These are phyloP conservation scores for Cheirogaleus major DNA, from an alignment of 2,797 vertebrate species.

Conservation along the genomic window DNA sequence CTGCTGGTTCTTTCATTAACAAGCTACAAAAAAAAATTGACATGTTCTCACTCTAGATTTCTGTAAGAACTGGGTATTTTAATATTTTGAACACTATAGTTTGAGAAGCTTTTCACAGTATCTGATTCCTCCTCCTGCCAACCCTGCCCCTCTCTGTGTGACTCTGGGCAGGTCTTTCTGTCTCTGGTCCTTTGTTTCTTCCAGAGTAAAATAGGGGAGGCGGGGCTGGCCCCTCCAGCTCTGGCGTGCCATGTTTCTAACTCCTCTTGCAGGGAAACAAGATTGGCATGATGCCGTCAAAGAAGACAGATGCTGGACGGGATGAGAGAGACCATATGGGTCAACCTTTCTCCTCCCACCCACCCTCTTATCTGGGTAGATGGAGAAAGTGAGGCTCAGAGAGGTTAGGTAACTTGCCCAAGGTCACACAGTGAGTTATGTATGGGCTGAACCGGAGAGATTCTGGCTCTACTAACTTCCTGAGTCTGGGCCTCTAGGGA, in stretches of 20 bases:
- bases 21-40: not conserved
- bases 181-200: not conserved
- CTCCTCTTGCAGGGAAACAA: not conserved
- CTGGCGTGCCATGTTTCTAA: not conserved
- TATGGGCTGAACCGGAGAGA: not conserved
- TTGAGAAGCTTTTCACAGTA: not conserved
- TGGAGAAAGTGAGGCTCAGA: not conserved
- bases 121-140: not conserved
- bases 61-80: not conserved
- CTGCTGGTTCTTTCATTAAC: not conserved
- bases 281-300: fast-evolving
- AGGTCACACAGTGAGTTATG: not conserved
- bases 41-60: not conserved
- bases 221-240: not conserved
- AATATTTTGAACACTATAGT: not conserved
- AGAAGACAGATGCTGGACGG: not conserved
- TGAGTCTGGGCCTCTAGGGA: not conserved
- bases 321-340: not conserved
- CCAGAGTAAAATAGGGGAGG: not conserved
- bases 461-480: not conserved
- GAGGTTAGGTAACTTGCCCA: not conserved
- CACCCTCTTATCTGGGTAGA: not conserved
- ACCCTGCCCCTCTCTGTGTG: not conserved
- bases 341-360: not conserved
- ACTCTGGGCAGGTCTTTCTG: not conserved